Conservation (phyloP, 1,140 invertebrate species). For the Neodiprion lecontei region DNA sequence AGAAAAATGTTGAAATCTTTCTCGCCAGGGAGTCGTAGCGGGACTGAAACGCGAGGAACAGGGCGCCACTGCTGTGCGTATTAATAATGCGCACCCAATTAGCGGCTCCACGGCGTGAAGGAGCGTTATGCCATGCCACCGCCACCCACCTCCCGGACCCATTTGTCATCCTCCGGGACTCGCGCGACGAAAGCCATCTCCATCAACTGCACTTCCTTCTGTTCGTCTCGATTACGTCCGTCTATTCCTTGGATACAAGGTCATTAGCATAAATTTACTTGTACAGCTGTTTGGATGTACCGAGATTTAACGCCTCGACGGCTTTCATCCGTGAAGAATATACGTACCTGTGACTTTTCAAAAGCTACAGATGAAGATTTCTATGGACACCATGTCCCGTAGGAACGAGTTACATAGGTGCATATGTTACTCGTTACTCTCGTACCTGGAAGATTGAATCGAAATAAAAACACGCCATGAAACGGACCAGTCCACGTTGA, state of each 20-base stretch:
- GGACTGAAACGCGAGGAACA: neutral
- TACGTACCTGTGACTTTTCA: too few relatives aligned
- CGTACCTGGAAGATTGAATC: too few relatives aligned
- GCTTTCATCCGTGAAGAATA: too few relatives aligned
- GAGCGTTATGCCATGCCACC: neutral
- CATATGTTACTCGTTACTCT: too few relatives aligned
- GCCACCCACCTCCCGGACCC: slow-evolving; percentile 21
- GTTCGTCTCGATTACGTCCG: slow-evolving; percentile 16
- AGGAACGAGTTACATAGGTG: too few relatives aligned
- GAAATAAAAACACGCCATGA: too few relatives aligned
- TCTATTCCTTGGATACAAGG: neutral
- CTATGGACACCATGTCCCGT: too few relatives aligned
- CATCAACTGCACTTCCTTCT: slow-evolving; percentile 15
- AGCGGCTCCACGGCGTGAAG: slow-evolving; percentile 27
- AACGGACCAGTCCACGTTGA: too few relatives aligned
- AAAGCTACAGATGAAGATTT: too few relatives aligned
- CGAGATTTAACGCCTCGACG: neutral
- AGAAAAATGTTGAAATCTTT: neutral
- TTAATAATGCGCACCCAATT: slow-evolving; percentile 45
- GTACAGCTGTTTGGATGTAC: neutral
- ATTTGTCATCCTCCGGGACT: slow-evolving; percentile 35
- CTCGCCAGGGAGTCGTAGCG: neutral
- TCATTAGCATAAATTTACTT: slow-evolving; percentile 10
- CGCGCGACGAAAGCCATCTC: slow-evolving; percentile 35
- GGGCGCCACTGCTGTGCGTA: slow-evolving; percentile 12